These are phyloP conservation scores for Phalacrocorax brasilianus DNA, from an alignment of 2,113 vertebrate species.

Conservation along the genomic window DNA sequence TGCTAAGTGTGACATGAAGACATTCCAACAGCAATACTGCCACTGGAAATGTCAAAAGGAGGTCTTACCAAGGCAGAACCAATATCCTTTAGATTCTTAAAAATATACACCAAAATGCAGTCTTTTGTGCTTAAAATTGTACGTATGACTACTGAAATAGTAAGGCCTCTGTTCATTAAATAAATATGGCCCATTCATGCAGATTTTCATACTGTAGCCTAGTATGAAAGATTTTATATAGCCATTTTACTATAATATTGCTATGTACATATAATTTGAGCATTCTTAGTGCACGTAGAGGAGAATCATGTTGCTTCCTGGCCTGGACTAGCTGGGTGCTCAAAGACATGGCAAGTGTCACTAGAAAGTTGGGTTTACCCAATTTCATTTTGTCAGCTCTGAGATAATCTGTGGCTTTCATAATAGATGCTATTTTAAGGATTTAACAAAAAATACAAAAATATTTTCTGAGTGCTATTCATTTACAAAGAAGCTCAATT, in stretches of 20 bases:
- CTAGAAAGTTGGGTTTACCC: background rate
- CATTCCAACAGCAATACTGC: constrained; percentile 61
- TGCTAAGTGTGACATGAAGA: constrained; percentile 66
- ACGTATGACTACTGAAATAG: constrained; percentile 36
- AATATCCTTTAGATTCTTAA: constrained; percentile 59
- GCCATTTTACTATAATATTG: constrained; percentile 7
- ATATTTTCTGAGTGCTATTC: background rate
- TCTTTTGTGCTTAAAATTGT: constrained; percentile 61
- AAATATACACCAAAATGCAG: constrained; percentile 61
- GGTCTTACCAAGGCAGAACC: constrained; percentile 51
- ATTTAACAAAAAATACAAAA: background rate
- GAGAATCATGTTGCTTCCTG: background rate
- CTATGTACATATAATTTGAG: background rate
- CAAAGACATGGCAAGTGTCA: background rate
- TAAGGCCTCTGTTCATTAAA: constrained; percentile 61
- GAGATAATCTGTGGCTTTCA: background rate
- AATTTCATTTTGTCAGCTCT: background rate
- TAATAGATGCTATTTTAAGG: background rate
- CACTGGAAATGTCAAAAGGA: constrained; percentile 59
- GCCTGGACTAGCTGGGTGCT: background rate
- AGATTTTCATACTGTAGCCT: constrained; percentile 33
- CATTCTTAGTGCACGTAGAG: background rate
- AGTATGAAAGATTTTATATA: constrained; percentile 43
- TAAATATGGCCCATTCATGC: constrained; percentile 54
- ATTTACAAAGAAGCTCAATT: background rate